A percentile compares a stretch with the other conserved stretches of the same genome.
Conservation (phyloP, 2,797 vertebrate genomes). For the Sebastes hopkinsi region DNA sequence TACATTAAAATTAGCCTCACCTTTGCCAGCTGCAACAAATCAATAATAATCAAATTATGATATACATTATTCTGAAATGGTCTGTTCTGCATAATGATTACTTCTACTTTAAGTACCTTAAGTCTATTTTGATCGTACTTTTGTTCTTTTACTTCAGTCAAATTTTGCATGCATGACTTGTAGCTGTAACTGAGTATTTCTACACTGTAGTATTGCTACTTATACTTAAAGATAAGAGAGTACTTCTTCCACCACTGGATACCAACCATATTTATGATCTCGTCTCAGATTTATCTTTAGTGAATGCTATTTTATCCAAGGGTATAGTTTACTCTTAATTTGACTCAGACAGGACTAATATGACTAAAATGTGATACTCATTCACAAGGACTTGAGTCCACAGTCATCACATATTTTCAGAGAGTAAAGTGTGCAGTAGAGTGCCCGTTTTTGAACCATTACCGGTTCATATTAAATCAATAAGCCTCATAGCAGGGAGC, state of each 20-base stretch:
- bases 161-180: background rate
- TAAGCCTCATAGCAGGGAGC: background rate
- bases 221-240: background rate
- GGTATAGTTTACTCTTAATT: background rate
- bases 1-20: background rate
- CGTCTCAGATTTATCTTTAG: background rate
- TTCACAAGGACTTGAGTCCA: background rate
- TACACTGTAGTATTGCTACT: background rate
- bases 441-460: background rate
- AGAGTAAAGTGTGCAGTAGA: fast-evolving
- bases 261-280: background rate
- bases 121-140: background rate
- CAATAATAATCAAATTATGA: background rate
- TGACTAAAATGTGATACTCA: background rate
- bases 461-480: background rate
- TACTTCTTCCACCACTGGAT: background rate
- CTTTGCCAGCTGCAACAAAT: background rate
- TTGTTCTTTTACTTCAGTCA: background rate
- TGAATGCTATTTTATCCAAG: background rate
- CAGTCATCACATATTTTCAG: background rate
- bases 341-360: background rate
- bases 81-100: background rate
- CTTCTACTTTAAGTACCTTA: background rate
- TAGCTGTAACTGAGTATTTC: background rate
- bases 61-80: background rate